Evolutionary conservation across 2,888 invertebrate species (phyloP), one percentile per base, ranked within the genome.

Genomic region (Pseudanteris insignis): DNA sequence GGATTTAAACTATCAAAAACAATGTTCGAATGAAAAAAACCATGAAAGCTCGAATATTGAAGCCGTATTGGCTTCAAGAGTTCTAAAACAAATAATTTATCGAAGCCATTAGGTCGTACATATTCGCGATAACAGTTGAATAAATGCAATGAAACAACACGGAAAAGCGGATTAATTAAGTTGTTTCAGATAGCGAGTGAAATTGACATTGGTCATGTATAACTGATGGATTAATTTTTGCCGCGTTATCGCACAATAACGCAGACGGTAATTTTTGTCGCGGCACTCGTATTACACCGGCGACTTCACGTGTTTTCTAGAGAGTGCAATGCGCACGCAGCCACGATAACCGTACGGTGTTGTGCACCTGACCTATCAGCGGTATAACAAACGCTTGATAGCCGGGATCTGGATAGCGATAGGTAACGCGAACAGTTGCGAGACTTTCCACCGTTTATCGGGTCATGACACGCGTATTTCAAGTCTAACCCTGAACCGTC

Each of bases 401-500:
- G 32, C 36, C 36, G 29, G 51, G 14, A 13, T 36, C 29, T 18
- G 41, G 18, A 7, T 10, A 5, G 30, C 9, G n/a, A n/a, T n/a
- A n/a, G n/a, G 32, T 25, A 44, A 40, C 33, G 38, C 18, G 53
- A n/a, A 15, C 41, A 41, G 18, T 37, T 13, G 50, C 38, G 40
- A 12, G 41, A 21, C 32, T 28, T 51, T 34, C 46, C 44, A 47
- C 44, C 51, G 47, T 36, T 43, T 38, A 26, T 21, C 43, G 28
- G 43, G 47, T 43, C 53, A 47, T 34, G 53, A 32, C 26, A 40
- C 53, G 53, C 50, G 61, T 61, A 61, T 48, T 44, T 61, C 54
- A 54, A 44, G 28, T 48, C 11, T 11, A 32, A 24, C 30, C 40
- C n/a, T n/a, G n/a, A n/a, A 24, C 6, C 38, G 44, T 38, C 55